A percentile compares a stretch with the other conserved stretches of the same genome.
Conservation (phyloP, 2,888 invertebrate species). For the Cyaniris semiargus region DNA sequence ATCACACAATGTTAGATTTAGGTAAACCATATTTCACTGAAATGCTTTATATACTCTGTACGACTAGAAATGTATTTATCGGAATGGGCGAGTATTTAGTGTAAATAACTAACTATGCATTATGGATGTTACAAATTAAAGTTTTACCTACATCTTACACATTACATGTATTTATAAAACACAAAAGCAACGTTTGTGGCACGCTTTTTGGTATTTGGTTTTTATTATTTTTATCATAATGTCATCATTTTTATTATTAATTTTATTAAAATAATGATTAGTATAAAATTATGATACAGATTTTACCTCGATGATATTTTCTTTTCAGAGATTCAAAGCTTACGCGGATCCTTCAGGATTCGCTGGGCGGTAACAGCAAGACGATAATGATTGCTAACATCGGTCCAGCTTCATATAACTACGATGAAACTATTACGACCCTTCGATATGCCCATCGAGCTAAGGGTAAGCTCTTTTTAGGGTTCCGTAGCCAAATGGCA, state of each 20-base stretch:
- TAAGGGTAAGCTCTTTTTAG: constrained; percentile 80
- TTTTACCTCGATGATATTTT: neutral
- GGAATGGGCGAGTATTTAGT: constrained; percentile 14
- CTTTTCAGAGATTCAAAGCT: constrained; percentile 93
- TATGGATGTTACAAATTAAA: neutral
- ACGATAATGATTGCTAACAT: constrained; percentile 99
- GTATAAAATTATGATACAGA: neutral
- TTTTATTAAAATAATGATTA: neutral
- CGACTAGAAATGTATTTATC: neutral
- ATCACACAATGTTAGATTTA: constrained; percentile 31
- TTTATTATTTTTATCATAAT: neutral
- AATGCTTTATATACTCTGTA: constrained; percentile 31
- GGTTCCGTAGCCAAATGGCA: no score
- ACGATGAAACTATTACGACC: constrained; percentile 98
- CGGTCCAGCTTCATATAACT: constrained; percentile 98
- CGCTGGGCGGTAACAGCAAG: constrained; percentile 98
- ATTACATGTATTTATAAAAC: neutral
- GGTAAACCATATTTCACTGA: constrained; percentile 28
- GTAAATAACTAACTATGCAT: neutral
- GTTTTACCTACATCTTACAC: neutral
- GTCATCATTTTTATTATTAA: neutral
- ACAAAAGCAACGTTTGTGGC: constrained; percentile 2
- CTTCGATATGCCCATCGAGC: constrained; percentile 97
- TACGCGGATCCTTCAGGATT: constrained; percentile 97
- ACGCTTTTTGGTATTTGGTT: constrained; percentile 17